These are phyloP conservation scores for Ametastegia equiseti DNA, from an alignment of 2,888 invertebrate species.

Conservation along the genomic window DNA sequence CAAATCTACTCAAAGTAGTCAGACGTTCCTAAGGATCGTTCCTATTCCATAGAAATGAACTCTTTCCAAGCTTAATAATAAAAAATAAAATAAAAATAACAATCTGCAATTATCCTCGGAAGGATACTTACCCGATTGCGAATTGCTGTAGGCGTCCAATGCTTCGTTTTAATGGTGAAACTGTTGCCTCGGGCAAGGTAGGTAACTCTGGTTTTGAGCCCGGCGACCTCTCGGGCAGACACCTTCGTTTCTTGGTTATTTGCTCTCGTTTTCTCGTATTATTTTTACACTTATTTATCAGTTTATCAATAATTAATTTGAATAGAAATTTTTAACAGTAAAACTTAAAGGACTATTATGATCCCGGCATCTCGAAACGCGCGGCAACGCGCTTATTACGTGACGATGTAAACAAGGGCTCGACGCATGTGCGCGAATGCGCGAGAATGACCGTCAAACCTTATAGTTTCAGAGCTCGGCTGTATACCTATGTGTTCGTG, in stretches of 20 bases:
- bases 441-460: conserved; percentile 44
- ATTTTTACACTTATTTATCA: neutral
- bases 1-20: conserved; percentile 2
- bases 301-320: neutral
- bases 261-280: neutral
- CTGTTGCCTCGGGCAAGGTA: conserved; percentile 17
- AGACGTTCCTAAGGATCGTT: neutral
- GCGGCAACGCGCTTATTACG: conserved; percentile 40
- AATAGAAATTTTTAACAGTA: neutral
- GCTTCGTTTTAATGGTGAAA: neutral
- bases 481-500: conserved; percentile 8
- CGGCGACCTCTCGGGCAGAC: conserved; percentile 1
- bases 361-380: conserved; percentile 1
- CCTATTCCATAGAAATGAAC: neutral
- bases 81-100: too few species aligned
- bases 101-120: neutral
- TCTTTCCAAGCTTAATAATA: neutral
- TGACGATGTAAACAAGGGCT: conserved; percentile 44
- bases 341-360: neutral
- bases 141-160: neutral
- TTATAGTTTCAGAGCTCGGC: conserved; percentile 24
- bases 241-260: conserved; percentile 44
- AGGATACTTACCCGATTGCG: conserved; percentile 26
- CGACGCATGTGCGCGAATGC: conserved; percentile 47
- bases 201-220: neutral